Conservation (phyloP, 2,113 vertebrate genomes). For the Hypocryptadius cinnamomeus region DNA sequence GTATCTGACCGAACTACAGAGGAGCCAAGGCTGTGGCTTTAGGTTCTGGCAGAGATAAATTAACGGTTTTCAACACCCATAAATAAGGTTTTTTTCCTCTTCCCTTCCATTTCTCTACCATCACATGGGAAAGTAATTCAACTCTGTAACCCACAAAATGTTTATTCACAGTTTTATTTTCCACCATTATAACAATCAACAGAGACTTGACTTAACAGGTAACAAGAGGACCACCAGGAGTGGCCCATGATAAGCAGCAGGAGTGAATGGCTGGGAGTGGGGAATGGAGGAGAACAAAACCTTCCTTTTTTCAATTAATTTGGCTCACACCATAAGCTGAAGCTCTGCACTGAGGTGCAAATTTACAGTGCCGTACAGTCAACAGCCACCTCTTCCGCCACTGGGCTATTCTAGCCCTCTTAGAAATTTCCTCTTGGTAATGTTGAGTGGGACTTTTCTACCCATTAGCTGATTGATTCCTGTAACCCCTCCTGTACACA, state of each 20-base stretch:
- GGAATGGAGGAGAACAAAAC: neutral
- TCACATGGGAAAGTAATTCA: neutral
- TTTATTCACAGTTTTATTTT: neutral
- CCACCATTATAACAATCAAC: neutral
- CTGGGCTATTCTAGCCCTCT: neutral
- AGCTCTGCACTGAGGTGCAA: neutral
- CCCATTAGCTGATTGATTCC: neutral
- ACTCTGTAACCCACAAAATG: neutral
- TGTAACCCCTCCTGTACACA: neutral
- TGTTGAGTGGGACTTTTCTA: neutral
- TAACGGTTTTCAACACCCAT: neutral
- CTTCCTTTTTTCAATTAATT: neutral
- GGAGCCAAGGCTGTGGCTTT: neutral
- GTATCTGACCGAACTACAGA: neutral
- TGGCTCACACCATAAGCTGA: neutral
- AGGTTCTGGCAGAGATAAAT: neutral
- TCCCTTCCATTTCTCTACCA: neutral
- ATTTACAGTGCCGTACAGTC: fast-evolving
- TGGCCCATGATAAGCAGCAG: neutral
- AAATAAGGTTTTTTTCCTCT: neutral
- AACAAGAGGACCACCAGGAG: neutral
- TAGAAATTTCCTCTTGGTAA: neutral
- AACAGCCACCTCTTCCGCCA: neutral
- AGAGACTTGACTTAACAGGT: neutral
- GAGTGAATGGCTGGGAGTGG: neutral